Conservation (phyloP, 2,113 vertebrate genomes). For the Anhinga rufa region DNA sequence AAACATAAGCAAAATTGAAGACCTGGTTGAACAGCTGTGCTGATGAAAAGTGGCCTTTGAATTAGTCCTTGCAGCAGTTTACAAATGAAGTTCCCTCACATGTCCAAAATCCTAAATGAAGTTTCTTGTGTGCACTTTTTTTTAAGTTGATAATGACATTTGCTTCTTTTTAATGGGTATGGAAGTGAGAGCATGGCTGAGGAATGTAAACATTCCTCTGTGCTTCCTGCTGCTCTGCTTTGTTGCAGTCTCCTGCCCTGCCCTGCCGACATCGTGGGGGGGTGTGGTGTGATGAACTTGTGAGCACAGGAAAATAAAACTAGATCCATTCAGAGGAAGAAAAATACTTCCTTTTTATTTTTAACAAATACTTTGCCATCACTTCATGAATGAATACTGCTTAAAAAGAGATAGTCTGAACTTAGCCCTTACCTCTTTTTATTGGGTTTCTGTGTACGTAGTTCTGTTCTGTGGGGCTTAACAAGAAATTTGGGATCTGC, state of each 20-base stretch:
- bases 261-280: neutral
- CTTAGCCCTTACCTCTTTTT: neutral
- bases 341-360: neutral
- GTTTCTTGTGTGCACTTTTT: neutral
- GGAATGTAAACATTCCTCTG: neutral
- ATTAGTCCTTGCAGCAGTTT: neutral
- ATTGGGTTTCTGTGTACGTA: neutral
- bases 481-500: neutral
- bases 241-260: neutral
- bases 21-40: neutral
- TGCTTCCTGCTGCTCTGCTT: neutral
- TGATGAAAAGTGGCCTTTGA: neutral
- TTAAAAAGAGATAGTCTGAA: neutral
- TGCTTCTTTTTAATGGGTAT: neutral
- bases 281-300: neutral
- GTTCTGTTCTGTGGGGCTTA: neutral
- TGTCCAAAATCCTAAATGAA: neutral
- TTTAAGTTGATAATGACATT: neutral
- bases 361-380: neutral
- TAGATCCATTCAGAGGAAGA: neutral
- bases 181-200: neutral
- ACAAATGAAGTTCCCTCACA: neutral
- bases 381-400: neutral
- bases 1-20: neutral
- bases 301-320: neutral